Conservation (phyloP, 2,888 invertebrate species). For the Ceraclea dissimilis region DNA sequence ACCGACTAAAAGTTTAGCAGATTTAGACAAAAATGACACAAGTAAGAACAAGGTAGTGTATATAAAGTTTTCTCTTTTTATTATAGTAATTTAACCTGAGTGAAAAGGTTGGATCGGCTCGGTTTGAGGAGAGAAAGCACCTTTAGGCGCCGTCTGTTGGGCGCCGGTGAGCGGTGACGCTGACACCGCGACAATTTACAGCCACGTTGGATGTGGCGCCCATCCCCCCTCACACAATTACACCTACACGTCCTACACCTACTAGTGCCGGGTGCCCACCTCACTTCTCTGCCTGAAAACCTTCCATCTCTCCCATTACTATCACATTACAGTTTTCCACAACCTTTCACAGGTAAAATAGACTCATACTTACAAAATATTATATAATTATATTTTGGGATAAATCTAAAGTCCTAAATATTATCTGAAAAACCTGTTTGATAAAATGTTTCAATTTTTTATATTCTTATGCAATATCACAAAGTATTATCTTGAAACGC, state of each 20-base stretch:
- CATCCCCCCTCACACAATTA: slow-evolving; percentile 26
- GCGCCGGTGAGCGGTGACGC: slow-evolving; percentile 34
- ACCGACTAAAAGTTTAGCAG: slow-evolving; percentile 18
- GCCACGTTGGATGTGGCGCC: slow-evolving; percentile 43
- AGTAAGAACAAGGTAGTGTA: background rate
- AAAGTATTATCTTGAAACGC: too few relatives aligned
- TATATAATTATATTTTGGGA: too few relatives aligned
- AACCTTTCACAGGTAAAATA: too few relatives aligned
- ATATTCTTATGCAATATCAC: too few relatives aligned
- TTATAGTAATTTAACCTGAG: slow-evolving; percentile 5
- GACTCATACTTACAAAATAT: too few relatives aligned
- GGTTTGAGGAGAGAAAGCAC: slow-evolving; percentile 28
- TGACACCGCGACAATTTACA: slow-evolving; percentile 37
- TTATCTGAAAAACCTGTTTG: too few relatives aligned
- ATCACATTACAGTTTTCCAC: too few relatives aligned
- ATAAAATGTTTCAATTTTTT: too few relatives aligned
- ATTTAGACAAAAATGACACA: slow-evolving; percentile 6
- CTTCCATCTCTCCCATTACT: too few relatives aligned
- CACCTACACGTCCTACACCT: slow-evolving; percentile 11
- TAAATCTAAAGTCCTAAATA: too few relatives aligned
- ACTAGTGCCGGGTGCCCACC: background rate
- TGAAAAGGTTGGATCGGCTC: slow-evolving; percentile 5
- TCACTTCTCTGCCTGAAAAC: too few relatives aligned
- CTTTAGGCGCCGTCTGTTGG: slow-evolving; percentile 27
- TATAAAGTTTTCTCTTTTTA: slow-evolving; percentile 5